Percentiles rank a stretch among this genome's conserved stretches.
These are phyloP conservation scores for Geococcyx californianus DNA, from an alignment of 2,113 vertebrate species.

Conservation along the genomic window DNA sequence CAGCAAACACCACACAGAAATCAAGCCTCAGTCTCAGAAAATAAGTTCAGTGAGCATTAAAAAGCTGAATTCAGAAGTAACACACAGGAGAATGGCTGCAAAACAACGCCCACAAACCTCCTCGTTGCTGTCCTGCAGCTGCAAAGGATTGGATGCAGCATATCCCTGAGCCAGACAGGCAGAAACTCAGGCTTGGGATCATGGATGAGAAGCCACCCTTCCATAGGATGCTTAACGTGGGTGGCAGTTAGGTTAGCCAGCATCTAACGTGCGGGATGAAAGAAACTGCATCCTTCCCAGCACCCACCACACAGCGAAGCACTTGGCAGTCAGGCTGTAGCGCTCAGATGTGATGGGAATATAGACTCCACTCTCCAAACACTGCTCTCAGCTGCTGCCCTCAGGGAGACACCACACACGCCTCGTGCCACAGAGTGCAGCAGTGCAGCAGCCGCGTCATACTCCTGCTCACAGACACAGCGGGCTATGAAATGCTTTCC, in stretches of 20 bases:
- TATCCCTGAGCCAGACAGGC: background rate
- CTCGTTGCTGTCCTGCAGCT: fast-evolving
- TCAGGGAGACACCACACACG: fast-evolving
- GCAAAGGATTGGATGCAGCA: too few relatives aligned
- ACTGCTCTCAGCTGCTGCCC: background rate
- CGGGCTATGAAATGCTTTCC: background rate
- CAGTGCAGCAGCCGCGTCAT: fast-evolving
- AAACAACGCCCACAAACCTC: background rate
- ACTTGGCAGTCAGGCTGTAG: fast-evolving
- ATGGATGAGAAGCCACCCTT: fast-evolving
- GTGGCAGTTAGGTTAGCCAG: fast-evolving
- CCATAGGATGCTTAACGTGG: fast-evolving
- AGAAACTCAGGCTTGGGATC: background rate
- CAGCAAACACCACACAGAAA: background rate
- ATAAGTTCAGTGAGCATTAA: background rate
- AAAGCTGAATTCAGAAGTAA: background rate
- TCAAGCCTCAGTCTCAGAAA: background rate
- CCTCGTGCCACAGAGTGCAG: fast-evolving
- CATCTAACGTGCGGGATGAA: fast-evolving
- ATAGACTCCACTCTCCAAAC: too few relatives aligned
- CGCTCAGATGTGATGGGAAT: background rate
- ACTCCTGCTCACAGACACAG: background rate
- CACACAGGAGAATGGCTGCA: background rate
- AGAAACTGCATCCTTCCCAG: fast-evolving
- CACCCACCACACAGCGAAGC: fast-evolving